Evolutionary conservation across 2,888 invertebrate species (phyloP), one percentile per base, ranked within the genome.

Genomic region (Agrochola lota): DNA sequence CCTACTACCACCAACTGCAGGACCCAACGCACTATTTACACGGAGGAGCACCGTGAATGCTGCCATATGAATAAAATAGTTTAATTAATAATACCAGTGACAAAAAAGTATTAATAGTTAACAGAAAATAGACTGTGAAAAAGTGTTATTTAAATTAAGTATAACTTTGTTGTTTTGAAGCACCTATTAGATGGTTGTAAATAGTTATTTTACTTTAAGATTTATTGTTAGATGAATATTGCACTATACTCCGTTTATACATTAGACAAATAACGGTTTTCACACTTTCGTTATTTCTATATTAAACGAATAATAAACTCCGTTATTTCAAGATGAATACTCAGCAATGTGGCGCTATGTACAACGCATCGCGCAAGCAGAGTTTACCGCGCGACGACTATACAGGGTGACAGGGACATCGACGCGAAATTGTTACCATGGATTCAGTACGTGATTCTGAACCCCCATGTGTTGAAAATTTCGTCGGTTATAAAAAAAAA

Each of bases 1-100:
- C 95, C 2, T 96, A 96, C 78, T 96, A 96, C 83, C 95, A 95
- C 62, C 96, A 96, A 77, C 90, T 96, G 2, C 96, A 96, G 85
- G 96, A 96, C 60, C 94, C 96, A 2, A 88, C 95, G 0, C 96
- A 96, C 74, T 96, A 96, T 77, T 85, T 96, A 12, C 95, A 96
- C 59, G 93, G 94, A 49, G 94, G 92, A 57, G 92, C 92, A 55
- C 92, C 94, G 23, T 95, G 91, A 92, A 79, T 77, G 77, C 77
- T 82, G 79, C 62, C 63, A 78, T 76, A 30, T 5, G 1, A 57
- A 11, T 46, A 55, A 74, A 75, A 23, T 57, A 52, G 46, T 43
- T 6, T 2, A 43, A 23, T 71, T 2, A 43, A 23, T 71, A 49
- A 23, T 55, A 77, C 68, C 60, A 72, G 81, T 81, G 64, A 57